Base-by-base conservation (phyloP, 2,888 invertebrate genomes). In the Euphydryas editha region DNA sequence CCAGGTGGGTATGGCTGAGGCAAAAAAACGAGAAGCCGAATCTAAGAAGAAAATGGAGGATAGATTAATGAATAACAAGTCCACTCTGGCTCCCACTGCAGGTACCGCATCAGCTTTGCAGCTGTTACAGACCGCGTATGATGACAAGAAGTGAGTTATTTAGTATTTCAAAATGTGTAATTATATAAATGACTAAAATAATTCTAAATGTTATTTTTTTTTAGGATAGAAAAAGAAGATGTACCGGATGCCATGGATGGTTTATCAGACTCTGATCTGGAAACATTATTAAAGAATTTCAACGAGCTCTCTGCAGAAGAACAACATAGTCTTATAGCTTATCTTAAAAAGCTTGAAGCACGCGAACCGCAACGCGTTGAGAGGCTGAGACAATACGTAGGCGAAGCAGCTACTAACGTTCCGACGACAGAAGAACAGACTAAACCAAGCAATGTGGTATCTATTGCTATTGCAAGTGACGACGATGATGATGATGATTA, bases 401-500 rank as follows among this genome's bases (percentile, higher is more conserved):
- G 96, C 81, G 83, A 85, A 3, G 88, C 87, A 11, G 84, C 83
- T 4, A 68, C 77, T 18, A 68, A 69, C 44, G 72, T 68, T 15
- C 65, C 68, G 21, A 15, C 24, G 1, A 24, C 51, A 7, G 54
- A 57, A 7, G 55, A 44, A 2, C 59, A 49, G 51, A 56, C 39
- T 42, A 64, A 44, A 21, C 51, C 59, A 0, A 68, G 54, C 5
- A 58, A 36, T 17, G 37, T 46, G 0, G 49, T 69, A 1, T 71
- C 75, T 2, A 81, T 89, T 61, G 67, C 77, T 3, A 76, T 96
- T 0, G 95, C 94, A 60, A 93, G 94, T 72, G 96, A 51, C 7
- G 49, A 96, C 68, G 97, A 96, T 67, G 97, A 97, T 69, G 97
- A 96, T 67, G 97, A 97, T 75, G 97, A 97, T 78, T 97, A 97